Percentiles rank a stretch among this genome's conserved stretches.
Evolutionary conservation across 2,113 vertebrate genomes (phyloP).

Genomic region (Tauraco erythrolophus): DNA sequence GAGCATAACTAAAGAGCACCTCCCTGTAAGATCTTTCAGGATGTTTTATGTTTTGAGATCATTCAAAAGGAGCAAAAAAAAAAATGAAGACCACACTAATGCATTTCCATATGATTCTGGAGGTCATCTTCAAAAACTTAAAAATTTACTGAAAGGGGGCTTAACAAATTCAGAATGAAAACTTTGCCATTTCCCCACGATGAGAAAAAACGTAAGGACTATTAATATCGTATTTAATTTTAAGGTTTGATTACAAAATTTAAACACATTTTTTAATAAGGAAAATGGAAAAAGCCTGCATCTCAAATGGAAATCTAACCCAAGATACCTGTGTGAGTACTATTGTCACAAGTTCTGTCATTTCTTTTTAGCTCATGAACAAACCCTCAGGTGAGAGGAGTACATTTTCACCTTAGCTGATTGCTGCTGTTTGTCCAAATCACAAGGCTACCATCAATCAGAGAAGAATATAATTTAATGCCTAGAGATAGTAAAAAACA

Average conservation of each 20-base stretch:
- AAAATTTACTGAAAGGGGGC: background rate
- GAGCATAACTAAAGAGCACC: background rate
- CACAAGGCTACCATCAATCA: background rate
- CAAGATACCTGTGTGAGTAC: background rate
- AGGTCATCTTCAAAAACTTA: background rate
- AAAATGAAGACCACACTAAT: background rate
- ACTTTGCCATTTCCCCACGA: background rate
- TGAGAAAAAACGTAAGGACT: background rate
- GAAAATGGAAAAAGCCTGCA: background rate
- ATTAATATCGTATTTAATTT: background rate
- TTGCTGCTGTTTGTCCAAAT: slow-evolving; percentile 11
- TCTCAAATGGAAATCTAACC: background rate
- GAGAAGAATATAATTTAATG: background rate
- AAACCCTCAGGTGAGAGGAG: background rate
- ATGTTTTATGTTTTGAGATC: background rate
- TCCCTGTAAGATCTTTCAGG: background rate
- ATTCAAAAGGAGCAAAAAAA: background rate
- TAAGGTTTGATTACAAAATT: background rate
- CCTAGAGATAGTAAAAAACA: background rate
- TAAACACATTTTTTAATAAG: background rate
- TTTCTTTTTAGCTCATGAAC: background rate
- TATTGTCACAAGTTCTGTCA: background rate
- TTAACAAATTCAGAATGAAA: background rate
- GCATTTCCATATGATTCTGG: background rate
- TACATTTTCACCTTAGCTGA: background rate